Evolutionary conservation across 2,888 invertebrate genomes (phyloP), one percentile per base, ranked within the genome.

Genomic region (Himalopsyche kuldschensis): DNA sequence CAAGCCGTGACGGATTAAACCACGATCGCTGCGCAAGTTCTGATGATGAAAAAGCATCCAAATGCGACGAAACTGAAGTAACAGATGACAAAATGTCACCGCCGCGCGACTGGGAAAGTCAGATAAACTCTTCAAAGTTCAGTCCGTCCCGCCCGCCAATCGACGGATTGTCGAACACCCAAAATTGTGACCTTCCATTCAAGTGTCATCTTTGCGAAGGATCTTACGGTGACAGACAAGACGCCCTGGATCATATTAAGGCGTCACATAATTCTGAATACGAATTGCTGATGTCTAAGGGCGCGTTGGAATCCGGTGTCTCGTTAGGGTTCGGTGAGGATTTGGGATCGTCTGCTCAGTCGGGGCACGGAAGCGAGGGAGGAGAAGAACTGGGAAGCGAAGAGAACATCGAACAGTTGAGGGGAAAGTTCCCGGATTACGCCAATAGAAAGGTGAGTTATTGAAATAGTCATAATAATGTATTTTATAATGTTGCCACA

Each of bases 151-250:
- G 82, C 20, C 24, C 31, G 6, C 81, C 79, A n/a, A 27, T 69
- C 15, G 86, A 85, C 15, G 75, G 55, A 24, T 79, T 82, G 10
- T 81, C 86, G n/a, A 84, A 82, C 30, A 80, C 78, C 30, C 85
- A 85, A 46, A 86, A 93, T 46, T 93, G 93, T 1, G 96, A 96
- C 86, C 90, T 96, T 81, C 96, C 96, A 6, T 98, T 96, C 91
- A 97, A 97, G 90, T 98, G 98, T 88, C 97, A 98, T 90, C 91
- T 98, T 0, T 98, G 98, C 89, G 98, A 98, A 87, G 95, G 94
- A 10, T 96, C 97, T 0, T 98, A 96, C 88, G 93, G 94, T 0
- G 96, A 96, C 75, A 92, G 98, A 3, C 93, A 94, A 84, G 95
- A 95, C 24, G 96, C 97, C 30, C 90, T 98, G 84, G 95, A 95